Conservation (phyloP, 2,113 vertebrate species). For the Elephantulus edwardii region DNA sequence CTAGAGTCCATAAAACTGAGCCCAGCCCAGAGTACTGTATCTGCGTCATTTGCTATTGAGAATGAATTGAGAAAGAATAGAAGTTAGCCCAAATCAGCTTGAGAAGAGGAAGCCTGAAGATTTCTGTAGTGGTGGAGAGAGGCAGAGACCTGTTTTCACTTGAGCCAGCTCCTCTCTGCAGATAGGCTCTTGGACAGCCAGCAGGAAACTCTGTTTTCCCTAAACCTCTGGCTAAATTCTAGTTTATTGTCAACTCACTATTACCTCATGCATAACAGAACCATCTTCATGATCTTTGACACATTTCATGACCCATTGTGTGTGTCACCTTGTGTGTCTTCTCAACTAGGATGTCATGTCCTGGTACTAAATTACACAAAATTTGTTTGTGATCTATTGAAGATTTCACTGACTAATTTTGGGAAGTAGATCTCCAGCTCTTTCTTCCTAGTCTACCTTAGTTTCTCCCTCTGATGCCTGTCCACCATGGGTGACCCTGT, state of each 20-base stretch:
- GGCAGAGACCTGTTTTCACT: accelerated
- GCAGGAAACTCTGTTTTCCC: not conserved
- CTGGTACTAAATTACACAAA: not conserved
- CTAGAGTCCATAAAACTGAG: accelerated
- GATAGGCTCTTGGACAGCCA: not conserved
- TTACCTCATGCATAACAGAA: not conserved
- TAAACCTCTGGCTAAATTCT: not conserved
- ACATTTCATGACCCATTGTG: not conserved
- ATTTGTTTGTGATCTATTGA: not conserved
- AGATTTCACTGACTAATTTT: not conserved
- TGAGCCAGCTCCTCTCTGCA: accelerated
- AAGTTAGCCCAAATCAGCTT: accelerated
- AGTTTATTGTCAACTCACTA: not conserved
- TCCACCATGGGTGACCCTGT: not conserved
- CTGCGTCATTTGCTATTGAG: accelerated
- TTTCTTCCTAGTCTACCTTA: not conserved
- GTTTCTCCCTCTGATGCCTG: not conserved
- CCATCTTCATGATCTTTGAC: not conserved
- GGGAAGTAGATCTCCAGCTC: not conserved
- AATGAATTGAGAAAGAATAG: accelerated
- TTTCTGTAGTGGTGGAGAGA: accelerated
- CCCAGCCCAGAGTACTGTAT: too few species aligned
- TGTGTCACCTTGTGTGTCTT: not conserved
- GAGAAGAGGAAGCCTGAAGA: accelerated
- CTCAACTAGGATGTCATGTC: not conserved